Percentiles rank a stretch among this genome's conserved stretches.
These are phyloP conservation scores for Polyommatus iphigenia DNA, from an alignment of 2,888 invertebrate genomes.

Conservation along the genomic window DNA sequence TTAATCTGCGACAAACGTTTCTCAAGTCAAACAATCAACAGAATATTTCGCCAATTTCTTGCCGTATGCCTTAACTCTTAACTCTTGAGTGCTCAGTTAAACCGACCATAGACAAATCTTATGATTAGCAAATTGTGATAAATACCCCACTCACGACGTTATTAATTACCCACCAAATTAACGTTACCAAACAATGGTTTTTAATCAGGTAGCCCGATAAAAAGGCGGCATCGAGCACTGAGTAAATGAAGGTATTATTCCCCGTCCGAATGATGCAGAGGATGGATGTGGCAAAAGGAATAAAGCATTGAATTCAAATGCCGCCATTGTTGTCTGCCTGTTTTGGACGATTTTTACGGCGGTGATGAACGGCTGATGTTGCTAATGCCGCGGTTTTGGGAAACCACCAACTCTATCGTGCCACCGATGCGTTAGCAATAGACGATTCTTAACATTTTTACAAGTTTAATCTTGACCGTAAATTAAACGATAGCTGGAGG, in stretches of 20 bases:
- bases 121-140: not conserved
- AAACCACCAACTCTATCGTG: slow-evolving; percentile 42
- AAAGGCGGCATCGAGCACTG: not conserved
- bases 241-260: slow-evolving; percentile 41
- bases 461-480: not conserved
- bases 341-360: slow-evolving; percentile 60
- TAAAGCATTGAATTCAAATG: slow-evolving; percentile 67
- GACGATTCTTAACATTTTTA: not conserved
- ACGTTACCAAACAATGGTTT: slow-evolving; percentile 15
- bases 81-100: not conserved
- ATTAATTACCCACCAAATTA: not conserved
- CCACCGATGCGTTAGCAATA: slow-evolving; percentile 2
- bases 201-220: slow-evolving; percentile 1
- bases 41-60: not conserved
- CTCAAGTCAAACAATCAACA: not conserved
- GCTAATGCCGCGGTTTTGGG: slow-evolving; percentile 50
- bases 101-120: not conserved
- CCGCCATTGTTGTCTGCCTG: slow-evolving; percentile 73
- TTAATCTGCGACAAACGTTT: not conserved
- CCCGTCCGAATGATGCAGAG: slow-evolving; percentile 45
- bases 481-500: not conserved
- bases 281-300: slow-evolving; percentile 57
- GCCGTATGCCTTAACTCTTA: not conserved
- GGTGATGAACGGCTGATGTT: slow-evolving; percentile 56
- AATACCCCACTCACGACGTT: not conserved